These are phyloP conservation scores for Lethenteron camtschaticum DNA, from an alignment of 2,113 vertebrate species.

Conservation along the genomic window DNA sequence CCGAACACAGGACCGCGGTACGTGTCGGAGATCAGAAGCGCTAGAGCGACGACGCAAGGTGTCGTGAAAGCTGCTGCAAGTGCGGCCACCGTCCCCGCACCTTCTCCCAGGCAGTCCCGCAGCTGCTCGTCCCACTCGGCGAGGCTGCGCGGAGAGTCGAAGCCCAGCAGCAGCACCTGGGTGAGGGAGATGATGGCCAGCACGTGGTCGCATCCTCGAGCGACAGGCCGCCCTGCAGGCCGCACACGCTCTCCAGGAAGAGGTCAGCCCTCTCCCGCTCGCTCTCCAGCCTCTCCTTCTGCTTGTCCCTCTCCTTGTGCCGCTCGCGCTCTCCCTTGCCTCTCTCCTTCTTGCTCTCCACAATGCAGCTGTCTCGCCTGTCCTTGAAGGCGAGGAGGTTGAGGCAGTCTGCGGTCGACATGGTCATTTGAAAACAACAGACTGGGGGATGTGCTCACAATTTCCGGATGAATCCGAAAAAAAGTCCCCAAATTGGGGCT, in stretches of 20 bases:
- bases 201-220: not conserved
- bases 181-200: not conserved
- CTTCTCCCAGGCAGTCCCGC: conserved; percentile 3
- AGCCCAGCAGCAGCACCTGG: conserved; percentile 5
- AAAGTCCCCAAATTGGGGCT: too few species aligned
- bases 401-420: too few species aligned
- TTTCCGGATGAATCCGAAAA: too few species aligned
- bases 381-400: too few species aligned
- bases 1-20: too few species aligned
- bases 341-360: not conserved
- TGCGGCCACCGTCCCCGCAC: not conserved
- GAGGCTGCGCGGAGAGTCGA: not conserved
- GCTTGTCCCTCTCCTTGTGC: not conserved
- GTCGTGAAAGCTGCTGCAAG: too few species aligned
- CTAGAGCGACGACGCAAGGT: too few species aligned
- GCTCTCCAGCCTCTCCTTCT: not conserved
- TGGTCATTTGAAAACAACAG: too few species aligned
- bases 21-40: too few species aligned
- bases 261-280: conserved; percentile 2
- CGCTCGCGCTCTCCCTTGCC: not conserved
- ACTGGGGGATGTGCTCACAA: too few species aligned
- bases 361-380: not conserved
- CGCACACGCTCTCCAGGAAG: not conserved
- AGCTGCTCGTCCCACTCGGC: not conserved
- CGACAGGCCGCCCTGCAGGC: not conserved